Percentiles rank a stretch among this genome's conserved stretches.
These are phyloP conservation scores for Orthonyx spaldingii DNA, from an alignment of 2,113 vertebrate genomes.

Conservation along the genomic window DNA sequence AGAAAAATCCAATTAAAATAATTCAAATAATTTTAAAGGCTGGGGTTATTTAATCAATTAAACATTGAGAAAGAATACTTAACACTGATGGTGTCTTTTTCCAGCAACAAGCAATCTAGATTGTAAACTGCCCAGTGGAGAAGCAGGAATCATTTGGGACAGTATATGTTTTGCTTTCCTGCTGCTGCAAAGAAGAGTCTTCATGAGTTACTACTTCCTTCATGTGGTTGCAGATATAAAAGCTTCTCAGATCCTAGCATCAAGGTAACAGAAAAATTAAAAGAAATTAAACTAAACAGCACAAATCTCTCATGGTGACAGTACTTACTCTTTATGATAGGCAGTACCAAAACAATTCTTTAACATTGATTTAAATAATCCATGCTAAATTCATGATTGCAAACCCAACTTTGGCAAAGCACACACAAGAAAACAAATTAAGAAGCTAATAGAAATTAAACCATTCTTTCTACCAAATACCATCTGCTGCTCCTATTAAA, in stretches of 20 bases:
- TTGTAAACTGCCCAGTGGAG: slow-evolving; percentile 87
- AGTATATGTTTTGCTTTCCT: slow-evolving; percentile 98
- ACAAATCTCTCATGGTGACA: neutral
- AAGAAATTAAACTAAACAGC: neutral
- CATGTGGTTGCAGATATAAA: slow-evolving; percentile 97
- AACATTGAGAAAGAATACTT: neutral
- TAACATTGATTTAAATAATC: neutral
- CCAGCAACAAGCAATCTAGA: slow-evolving; percentile 72
- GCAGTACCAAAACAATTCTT: neutral
- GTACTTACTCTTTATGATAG: neutral
- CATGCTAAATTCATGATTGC: neutral
- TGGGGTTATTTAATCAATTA: neutral
- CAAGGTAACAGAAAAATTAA: slow-evolving; percentile 77
- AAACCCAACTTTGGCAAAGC: neutral
- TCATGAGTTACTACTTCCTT: slow-evolving; percentile 99
- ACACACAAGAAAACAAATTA: neutral
- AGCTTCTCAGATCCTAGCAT: slow-evolving; percentile 94
- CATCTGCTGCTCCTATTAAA: neutral
- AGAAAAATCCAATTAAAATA: neutral
- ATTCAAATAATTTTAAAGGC: neutral
- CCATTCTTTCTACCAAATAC: neutral
- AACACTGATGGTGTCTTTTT: neutral
- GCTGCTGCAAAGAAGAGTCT: slow-evolving; percentile 93
- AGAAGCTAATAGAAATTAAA: neutral
- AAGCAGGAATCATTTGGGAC: slow-evolving; percentile 99